Evolutionary conservation across 2,888 invertebrate genomes (phyloP), one percentile per base, ranked within the genome.

Genomic region (Tuta absoluta): DNA sequence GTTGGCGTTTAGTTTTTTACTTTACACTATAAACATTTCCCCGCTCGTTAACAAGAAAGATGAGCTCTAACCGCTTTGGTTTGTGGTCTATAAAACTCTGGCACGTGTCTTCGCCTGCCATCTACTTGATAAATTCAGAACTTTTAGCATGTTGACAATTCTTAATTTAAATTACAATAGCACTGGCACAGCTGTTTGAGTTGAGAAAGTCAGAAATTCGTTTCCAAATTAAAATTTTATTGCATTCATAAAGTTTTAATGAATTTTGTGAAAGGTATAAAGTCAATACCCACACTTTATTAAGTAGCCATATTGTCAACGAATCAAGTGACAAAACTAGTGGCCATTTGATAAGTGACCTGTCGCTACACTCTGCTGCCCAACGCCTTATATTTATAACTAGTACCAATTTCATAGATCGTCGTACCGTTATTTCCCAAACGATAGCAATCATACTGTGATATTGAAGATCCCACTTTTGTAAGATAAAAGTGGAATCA

Each of bases 31-130:
- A 89, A 91, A 91, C 88, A 89, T 87, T 91, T 83, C 86, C 70
- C 71, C 71, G 86, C 70, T 87, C 91, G 88, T 92, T 92, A 92
- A 91, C 77, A 91, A 89, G 91, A 92, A 86, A 90, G 89, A 92
- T 91, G 91, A 86, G 87, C 88, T 86, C 84, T 91, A 87, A 89
- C 84, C 80, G 81, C 80, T 82, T 80, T 78, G 71, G 82, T 92
- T 92, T 91, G 91, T 91, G 85, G 89, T 80, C 87, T 85, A 81
- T 92, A 87, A 92, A 92, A 77, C 85, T 78, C 79, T 80, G 85
- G 87, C 87, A 86, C 87, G 89, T 78, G 83, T 77, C 82, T 75
- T 75, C 75, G 72, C 75, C 75, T 70, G 78, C 79, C 82, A 17
- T 65, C 69, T 72, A 81, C 81, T 81, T 81, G 81, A 80, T 78